These are phyloP conservation scores for Teleopsis dalmanni DNA, from an alignment of 1,140 invertebrate species.

Conservation along the genomic window DNA sequence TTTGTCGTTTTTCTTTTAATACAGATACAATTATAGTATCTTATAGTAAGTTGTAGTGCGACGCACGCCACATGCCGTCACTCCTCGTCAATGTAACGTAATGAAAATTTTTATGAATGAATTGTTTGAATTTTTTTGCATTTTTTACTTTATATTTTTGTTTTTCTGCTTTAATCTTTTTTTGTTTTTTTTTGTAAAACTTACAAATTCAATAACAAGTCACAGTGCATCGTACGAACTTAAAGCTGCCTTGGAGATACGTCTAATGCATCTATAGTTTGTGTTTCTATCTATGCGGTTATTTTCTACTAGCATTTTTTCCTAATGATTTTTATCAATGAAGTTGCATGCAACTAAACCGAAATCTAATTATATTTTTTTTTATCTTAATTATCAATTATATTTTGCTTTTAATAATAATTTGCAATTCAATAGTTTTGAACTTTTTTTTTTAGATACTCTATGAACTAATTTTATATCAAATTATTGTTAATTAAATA, in stretches of 20 bases:
- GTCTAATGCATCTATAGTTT: not conserved
- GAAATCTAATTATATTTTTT: not conserved
- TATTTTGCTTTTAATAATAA: too few species aligned
- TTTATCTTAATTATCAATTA: too few species aligned
- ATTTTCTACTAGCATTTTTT: not conserved
- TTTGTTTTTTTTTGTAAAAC: not conserved
- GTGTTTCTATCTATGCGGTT: not conserved
- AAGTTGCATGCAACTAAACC: not conserved
- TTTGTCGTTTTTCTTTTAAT: too few species aligned
- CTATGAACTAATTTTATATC: too few species aligned
- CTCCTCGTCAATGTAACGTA: not conserved
- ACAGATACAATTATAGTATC: too few species aligned
- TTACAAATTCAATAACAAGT: constrained; percentile 2
- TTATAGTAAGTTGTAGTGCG: too few species aligned
- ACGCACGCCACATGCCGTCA: not conserved
- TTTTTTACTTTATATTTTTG: not conserved
- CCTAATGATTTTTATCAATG: constrained; percentile 9
- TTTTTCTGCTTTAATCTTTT: constrained; percentile 3
- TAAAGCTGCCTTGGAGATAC: not conserved
- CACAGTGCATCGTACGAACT: too few species aligned
- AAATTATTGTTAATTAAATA: too few species aligned
- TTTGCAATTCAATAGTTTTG: too few species aligned
- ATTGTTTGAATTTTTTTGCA: not conserved
- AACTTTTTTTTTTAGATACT: too few species aligned
- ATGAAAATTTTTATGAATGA: not conserved